phyloP scores from a whole-genome alignment of 2,797 vertebrate genomes.

The Phataginus tricuspis region DNA sequence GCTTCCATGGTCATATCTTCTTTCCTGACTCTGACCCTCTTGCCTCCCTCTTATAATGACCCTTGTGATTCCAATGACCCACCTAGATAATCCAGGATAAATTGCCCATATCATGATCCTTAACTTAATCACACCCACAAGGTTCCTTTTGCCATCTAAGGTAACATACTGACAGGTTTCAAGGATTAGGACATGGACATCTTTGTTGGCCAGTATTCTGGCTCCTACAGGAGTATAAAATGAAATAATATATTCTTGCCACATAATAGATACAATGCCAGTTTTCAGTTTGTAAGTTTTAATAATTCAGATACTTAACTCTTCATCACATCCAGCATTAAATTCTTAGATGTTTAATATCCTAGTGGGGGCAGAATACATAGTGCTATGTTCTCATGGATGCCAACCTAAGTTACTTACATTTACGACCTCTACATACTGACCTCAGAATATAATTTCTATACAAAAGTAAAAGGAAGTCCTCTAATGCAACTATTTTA shows the following conservation, averaged over 20 bases:
- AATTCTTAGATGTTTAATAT: not conserved
- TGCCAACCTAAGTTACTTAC: not conserved
- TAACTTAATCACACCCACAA: not conserved
- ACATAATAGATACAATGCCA: not conserved
- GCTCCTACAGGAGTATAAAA: not conserved
- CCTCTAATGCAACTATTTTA: conserved; percentile 19
- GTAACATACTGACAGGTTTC: not conserved
- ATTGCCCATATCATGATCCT: not conserved
- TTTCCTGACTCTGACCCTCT: not conserved
- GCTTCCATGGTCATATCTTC: not conserved
- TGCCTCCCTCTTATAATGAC: not conserved
- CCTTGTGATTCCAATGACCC: not conserved
- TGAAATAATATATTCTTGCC: not conserved
- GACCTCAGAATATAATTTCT: not conserved
- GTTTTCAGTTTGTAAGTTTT: not conserved
- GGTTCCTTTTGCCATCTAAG: not conserved
- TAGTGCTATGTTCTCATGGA: not conserved
- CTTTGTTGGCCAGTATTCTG: not conserved
- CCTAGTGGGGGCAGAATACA: not conserved
- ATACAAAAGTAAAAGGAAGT: not conserved
- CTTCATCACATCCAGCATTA: not conserved
- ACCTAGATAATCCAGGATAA: not conserved
- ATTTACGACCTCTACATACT: not conserved
- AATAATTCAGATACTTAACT: not conserved
- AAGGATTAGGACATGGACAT: not conserved